phyloP scores from a whole-genome alignment of 1,140 invertebrate genomes.

The Musca vetustissima region DNA sequence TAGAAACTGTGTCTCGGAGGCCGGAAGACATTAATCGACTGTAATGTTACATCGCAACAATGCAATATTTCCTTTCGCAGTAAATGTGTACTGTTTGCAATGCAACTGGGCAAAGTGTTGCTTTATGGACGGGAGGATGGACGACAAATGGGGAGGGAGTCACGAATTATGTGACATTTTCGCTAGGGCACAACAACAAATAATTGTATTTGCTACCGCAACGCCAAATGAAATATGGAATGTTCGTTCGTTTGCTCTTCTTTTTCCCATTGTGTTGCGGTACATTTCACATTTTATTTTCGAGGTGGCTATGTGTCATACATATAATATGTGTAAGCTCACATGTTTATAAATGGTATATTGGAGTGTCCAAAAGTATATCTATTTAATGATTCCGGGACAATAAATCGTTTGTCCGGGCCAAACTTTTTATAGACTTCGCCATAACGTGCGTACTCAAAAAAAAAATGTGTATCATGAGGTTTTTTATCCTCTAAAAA shows the following conservation, averaged over 20 bases:
- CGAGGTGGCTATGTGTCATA: neutral
- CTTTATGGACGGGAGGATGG: neutral
- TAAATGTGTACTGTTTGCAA: neutral
- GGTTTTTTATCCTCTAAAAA: too few relatives aligned
- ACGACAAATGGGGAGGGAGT: neutral
- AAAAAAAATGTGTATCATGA: too few relatives aligned
- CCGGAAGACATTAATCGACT: too few relatives aligned
- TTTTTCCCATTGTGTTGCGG: neutral
- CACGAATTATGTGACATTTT: conserved; percentile 15
- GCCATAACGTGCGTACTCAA: too few relatives aligned
- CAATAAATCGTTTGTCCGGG: too few relatives aligned
- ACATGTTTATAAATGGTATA: neutral
- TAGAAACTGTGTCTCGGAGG: too few relatives aligned
- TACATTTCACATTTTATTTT: conserved; percentile 10
- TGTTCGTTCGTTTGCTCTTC: neutral
- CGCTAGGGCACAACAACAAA: conserved; percentile 9
- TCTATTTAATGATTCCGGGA: too few relatives aligned
- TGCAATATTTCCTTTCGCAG: too few relatives aligned
- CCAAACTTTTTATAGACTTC: too few relatives aligned
- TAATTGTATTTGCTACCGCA: conserved; percentile 15
- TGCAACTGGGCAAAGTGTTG: neutral
- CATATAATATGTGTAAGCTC: neutral
- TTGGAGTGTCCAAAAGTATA: too few relatives aligned
- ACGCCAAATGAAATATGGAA: conserved; percentile 16
- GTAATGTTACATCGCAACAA: too few relatives aligned